These are phyloP conservation scores for Paedocypris micromegethes DNA, from an alignment of 2,797 vertebrate species.

Conservation along the genomic window DNA sequence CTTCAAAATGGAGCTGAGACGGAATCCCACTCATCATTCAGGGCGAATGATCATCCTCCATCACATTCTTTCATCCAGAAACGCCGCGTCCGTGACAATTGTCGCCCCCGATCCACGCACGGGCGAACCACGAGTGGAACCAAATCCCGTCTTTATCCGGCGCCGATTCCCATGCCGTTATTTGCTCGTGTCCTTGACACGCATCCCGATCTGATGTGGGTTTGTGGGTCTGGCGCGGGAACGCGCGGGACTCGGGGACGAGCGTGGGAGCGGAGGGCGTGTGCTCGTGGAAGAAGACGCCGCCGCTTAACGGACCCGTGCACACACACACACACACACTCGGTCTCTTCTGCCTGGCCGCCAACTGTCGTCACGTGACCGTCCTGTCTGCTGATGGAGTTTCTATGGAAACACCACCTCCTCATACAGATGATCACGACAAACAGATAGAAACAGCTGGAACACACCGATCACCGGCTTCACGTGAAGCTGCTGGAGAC, in stretches of 20 bases:
- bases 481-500: no score
- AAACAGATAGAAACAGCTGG: no score
- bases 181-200: constrained; percentile 18
- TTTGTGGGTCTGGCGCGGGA: constrained; percentile 19
- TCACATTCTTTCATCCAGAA: not conserved
- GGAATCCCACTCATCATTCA: not conserved
- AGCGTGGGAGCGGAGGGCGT: constrained; percentile 6
- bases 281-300: constrained; percentile 6
- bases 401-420: constrained; percentile 39
- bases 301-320: no score
- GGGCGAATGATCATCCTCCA: not conserved
- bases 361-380: not conserved
- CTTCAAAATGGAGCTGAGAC: constrained; percentile 31
- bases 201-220: constrained; percentile 21
- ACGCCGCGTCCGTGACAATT: not conserved
- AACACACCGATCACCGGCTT: no score
- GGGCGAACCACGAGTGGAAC: not conserved
- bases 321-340: not conserved
- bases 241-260: not conserved
- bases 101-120: not conserved
- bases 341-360: not conserved
- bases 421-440: no score
- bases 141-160: not conserved
- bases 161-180: not conserved
- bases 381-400: constrained; percentile 20